phyloP scores from a whole-genome alignment of 2,113 vertebrate species.

The Nothoprocta perdicaria region DNA sequence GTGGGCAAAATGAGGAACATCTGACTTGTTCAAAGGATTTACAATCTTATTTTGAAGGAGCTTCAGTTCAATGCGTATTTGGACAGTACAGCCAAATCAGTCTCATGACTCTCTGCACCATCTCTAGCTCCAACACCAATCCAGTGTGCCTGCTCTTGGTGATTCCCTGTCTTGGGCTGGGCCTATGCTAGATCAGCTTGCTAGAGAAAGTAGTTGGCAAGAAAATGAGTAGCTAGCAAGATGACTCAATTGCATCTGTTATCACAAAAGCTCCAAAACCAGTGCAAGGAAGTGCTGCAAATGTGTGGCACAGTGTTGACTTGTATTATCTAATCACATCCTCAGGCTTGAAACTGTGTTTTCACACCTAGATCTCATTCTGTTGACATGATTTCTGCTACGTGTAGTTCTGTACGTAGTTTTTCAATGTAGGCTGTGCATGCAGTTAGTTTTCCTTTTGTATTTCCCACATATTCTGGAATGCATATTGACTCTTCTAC shows the following conservation, averaged over 20 bases:
- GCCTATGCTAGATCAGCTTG: neutral
- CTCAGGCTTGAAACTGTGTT: neutral
- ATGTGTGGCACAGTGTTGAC: rapidly evolving
- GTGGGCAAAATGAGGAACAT: constrained; percentile 28
- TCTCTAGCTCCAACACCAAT: neutral
- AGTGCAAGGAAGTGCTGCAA: neutral
- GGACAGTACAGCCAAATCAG: neutral
- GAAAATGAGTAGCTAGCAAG: neutral
- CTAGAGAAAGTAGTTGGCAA: neutral
- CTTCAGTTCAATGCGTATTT: neutral
- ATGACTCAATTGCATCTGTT: neutral
- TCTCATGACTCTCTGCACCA: neutral
- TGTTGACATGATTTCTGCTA: neutral
- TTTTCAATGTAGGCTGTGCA: neutral
- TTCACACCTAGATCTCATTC: neutral
- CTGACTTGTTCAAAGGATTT: neutral
- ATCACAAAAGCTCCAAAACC: neutral
- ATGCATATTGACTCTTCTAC: neutral
- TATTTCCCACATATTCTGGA: neutral
- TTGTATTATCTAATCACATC: neutral
- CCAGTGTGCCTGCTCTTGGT: neutral
- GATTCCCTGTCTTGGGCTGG: neutral
- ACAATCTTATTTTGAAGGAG: neutral
- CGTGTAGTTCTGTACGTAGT: rapidly evolving
- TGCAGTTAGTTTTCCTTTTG: neutral